Base-by-base conservation (phyloP, 2,797 vertebrate species). In the Neosilurus hyrtlii region DNA sequence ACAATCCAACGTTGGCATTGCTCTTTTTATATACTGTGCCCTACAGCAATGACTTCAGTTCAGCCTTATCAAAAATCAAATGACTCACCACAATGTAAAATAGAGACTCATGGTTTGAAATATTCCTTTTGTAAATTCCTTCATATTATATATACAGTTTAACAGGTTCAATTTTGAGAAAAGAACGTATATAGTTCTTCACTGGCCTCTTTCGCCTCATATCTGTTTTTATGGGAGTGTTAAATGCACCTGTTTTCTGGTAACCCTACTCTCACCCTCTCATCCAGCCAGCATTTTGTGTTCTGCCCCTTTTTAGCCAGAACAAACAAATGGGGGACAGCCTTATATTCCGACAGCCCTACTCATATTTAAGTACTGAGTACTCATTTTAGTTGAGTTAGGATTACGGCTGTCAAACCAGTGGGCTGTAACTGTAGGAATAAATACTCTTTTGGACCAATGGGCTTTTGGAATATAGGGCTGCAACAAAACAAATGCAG, bases 241-340 rank as follows among this genome's bases (percentile, higher is more conserved):
- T 71, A 15, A 68, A n/a, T 24, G 74, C 82, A 87, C 84, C 82
- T 85, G 79, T 71, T 71, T 22, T 85, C n/a, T 35, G 8, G 86
- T 83, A 82, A 83, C 43, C 20, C 22, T 73, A 85, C 56, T 79
- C 86, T 78, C 22, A 35, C 30, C 54, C 37, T 83, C 65, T 37
- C 66, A 73, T 22, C 52, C 52, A 62, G 82, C 12, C 57, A 49
- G 20, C 18, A 22, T 35, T 62, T 68, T 59, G 26, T 24, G 24
- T 30, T 70, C 18, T 16, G 14, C 65, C 59, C 26, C 2, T 78
- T 62, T 83, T 12, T 71, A 78, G 65, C 22, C 52, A 57, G 54
- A 57, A 61, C 11, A 83, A 71, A 71, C 43, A 68, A n/a, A n/a
- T n/a, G n/a, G n/a, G n/a, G n/a, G n/a, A n/a, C n/a, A n/a, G n/a